These are phyloP conservation scores for Sphenopsis melanotis DNA, from an alignment of 2,797 vertebrate species.

Conservation along the genomic window DNA sequence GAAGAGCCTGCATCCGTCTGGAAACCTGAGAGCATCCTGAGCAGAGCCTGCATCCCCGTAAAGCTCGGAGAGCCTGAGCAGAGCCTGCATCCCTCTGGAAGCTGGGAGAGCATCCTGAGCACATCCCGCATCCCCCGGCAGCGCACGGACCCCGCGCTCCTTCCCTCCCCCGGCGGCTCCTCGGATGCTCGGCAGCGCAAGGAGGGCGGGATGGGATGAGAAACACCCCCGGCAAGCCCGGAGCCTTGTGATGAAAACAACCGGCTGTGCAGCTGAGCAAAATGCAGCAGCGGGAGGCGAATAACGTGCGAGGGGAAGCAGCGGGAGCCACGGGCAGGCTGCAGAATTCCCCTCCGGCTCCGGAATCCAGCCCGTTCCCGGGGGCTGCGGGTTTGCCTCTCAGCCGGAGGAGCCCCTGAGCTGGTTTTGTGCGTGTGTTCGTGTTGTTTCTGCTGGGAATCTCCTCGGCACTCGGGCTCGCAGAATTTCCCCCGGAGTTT, in stretches of 20 bases:
- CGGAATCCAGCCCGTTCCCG: background rate
- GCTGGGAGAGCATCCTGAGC: rapidly evolving
- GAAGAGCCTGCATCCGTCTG: background rate
- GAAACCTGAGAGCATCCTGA: rapidly evolving
- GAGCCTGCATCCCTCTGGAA: background rate
- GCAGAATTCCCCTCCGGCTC: background rate
- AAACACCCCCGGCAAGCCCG: background rate
- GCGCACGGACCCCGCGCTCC: background rate
- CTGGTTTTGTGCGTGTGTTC: rapidly evolving
- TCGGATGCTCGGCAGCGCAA: background rate
- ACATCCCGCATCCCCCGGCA: background rate
- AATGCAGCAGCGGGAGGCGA: constrained; percentile 44
- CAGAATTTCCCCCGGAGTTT: background rate
- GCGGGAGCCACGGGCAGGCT: constrained; percentile 1
- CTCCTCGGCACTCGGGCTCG: background rate
- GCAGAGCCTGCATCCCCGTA: background rate
- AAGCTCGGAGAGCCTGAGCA: background rate
- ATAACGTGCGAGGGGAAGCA: background rate
- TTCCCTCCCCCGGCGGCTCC: background rate
- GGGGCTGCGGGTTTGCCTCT: background rate
- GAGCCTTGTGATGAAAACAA: background rate
- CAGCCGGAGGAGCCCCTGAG: background rate
- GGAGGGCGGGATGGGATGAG: constrained; percentile 51
- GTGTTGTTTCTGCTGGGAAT: background rate
- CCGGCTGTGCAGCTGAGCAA: constrained; percentile 1